Evolutionary conservation across 2,888 invertebrate genomes (phyloP).

Genomic region (Anorthoa munda): DNA sequence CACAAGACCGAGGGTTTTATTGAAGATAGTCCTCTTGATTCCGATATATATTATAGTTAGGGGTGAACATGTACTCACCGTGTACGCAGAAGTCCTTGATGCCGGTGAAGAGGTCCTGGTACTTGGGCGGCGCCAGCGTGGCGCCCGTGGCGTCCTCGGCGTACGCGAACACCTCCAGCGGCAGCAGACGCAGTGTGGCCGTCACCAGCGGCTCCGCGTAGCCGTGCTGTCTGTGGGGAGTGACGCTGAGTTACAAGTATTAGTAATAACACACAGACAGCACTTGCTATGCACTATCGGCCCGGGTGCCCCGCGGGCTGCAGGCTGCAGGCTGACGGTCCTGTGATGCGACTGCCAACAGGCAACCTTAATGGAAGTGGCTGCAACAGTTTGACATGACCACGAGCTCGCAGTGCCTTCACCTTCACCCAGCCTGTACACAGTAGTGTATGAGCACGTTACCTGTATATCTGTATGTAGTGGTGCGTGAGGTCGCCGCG

Average conservation of each 20-base stretch:
- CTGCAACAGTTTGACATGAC: too few species aligned
- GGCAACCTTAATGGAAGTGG: too few species aligned
- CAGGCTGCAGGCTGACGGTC: too few species aligned
- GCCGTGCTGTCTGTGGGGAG: constrained; percentile 65
- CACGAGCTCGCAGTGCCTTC: too few species aligned
- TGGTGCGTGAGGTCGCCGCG: constrained; percentile 93
- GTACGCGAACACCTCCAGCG: constrained; percentile 67
- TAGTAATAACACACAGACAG: too few species aligned
- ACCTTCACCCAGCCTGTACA: background rate
- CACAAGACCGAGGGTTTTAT: too few species aligned
- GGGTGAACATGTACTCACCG: constrained; percentile 59
- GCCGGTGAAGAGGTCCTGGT: constrained; percentile 53
- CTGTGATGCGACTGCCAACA: too few species aligned
- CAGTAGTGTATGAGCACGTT: background rate
- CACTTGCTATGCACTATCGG: too few species aligned
- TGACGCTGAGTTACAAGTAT: too few species aligned
- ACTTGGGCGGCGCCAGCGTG: constrained; percentile 50
- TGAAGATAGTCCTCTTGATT: too few species aligned
- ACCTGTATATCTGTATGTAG: constrained; percentile 92
- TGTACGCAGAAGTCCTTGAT: constrained; percentile 36
- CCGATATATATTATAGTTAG: too few species aligned
- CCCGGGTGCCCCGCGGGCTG: too few species aligned
- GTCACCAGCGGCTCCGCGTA: constrained; percentile 69
- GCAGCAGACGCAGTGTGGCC: constrained; percentile 77
- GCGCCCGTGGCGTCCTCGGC: constrained; percentile 53